Evolutionary conservation across 2,888 invertebrate genomes (phyloP), one percentile per base, ranked within the genome.

Genomic region (Lycia hirtaria): DNA sequence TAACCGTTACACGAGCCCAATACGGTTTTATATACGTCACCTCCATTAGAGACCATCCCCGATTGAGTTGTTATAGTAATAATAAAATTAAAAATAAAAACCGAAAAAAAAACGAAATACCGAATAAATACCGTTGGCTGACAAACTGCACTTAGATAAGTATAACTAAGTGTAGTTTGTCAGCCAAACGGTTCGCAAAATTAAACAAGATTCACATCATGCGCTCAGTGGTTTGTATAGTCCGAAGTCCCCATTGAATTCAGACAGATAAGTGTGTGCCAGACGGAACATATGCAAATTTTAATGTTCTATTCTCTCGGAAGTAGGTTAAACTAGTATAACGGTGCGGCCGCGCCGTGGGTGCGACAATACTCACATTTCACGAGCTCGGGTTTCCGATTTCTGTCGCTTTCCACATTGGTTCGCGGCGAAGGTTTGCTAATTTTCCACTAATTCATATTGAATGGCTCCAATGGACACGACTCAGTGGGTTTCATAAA

Each of bases 361-460:
- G 76, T 69, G 78, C 67, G 66, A 73, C 76, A 76, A 75, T 73
- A 62, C 67, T 72, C 69, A 71, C 67, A 68, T 73, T 74, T 69
- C 74, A 68, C 69, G 69, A 66, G 47, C 56, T 68, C 61, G 33
- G 64, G 60, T 68, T 72, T 74, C 71, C 69, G 57, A 73, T 72
- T 68, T 68, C 58, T 64, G 60, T 57, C 40, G 60, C 59, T 65
- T 67, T 65, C 50, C 55, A 47, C 43, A 40, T 52, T 37, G 28
- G 26, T 26, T 19, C 20, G 22, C 30, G 26, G 17, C 24, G 38
- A 50, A 35, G 24, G 40, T 47, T 51, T 56, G 45, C 48, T 51
- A 53, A 58, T 48, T 58, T 58, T 49, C 57, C 48, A 38, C 51
- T 52, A 37, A 56, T 52, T 56, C 51, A 47, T 38, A 40, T 19